Percentiles rank a stretch among this genome's conserved stretches.
Evolutionary conservation across 2,797 vertebrate species (phyloP).

Genomic region (Pangasius krempfi): DNA sequence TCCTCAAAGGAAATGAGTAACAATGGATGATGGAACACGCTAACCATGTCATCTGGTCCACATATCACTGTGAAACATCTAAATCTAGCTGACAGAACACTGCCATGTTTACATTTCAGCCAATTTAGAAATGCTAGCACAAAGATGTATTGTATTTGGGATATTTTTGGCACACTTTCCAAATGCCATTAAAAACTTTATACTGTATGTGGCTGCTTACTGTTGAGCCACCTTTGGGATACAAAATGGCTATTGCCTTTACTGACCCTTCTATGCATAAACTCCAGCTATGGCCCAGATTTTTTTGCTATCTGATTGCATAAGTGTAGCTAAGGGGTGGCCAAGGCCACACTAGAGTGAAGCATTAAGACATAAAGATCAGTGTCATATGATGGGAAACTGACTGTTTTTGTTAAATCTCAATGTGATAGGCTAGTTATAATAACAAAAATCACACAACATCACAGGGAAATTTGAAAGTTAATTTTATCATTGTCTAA

Average conservation of each 20-base stretch:
- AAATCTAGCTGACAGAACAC: background rate
- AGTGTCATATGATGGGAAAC: background rate
- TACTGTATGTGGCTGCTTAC: background rate
- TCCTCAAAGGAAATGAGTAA: background rate
- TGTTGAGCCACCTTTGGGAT: background rate
- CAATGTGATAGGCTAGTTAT: background rate
- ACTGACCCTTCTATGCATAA: too few species aligned
- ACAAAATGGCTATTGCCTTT: background rate
- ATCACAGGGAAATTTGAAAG: background rate
- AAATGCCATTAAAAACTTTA: background rate
- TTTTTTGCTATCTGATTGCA: background rate
- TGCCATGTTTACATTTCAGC: background rate
- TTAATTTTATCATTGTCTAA: background rate
- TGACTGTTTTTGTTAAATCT: background rate
- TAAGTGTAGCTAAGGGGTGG: background rate
- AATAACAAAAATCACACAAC: background rate
- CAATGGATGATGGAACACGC: background rate
- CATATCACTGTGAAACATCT: background rate
- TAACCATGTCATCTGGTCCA: background rate
- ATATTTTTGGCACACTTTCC: background rate
- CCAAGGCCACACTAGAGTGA: background rate
- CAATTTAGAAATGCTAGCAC: background rate
- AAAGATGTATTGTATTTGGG: background rate
- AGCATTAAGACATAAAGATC: background rate
- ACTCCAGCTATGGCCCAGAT: background rate